Evolutionary conservation across 64 coral and sea anemone species (phyloP), one percentile per base, ranked within the genome.

Genomic region (Montipora foliosa): DNA sequence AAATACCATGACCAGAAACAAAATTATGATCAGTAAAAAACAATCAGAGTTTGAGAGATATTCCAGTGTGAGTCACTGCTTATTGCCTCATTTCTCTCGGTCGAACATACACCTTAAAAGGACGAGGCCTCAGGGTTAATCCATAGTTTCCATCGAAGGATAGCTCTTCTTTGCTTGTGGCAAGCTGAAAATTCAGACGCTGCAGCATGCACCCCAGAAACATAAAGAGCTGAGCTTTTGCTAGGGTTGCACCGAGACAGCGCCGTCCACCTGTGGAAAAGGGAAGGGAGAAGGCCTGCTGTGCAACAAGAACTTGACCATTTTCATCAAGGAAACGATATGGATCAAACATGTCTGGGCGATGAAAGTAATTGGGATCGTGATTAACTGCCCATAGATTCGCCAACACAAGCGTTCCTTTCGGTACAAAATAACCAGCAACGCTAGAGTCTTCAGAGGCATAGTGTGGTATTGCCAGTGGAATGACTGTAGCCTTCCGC

Each of bases 221-320:
- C 82, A 86, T 50, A 78, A 87, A 97, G 17, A 97, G 88, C 59
- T 97, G 83, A 21, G 88, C 82, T 82, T 97, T 97, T 12, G 96
- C 96, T 1, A 97, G 67, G 61, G 96, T 71, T 37, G 75, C 94
- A 46, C 87, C 87, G 16, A 77, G 87, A 20, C 87, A 89, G n/a
- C 87, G 92, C 58, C 95, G 83, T 74, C 89, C 48, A 62, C 96
- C 96, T 8, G 89, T 90, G 16, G 91, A 90, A 66, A 97, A 97
- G 5, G 96, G 83, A 44, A 97, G 72, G 11, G 76, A 89, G 16
- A 84, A 87, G 6, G 58, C 81, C 5, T 95, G 76, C n/a, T 74
- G 51, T 19, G 81, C 45, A 7, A 72, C 45, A 48, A 79, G 47
- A 6, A 94, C 13, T 15, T 92, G 57, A 4, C 92, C 93, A 3